A percentile compares a stretch with the other conserved stretches of the same genome.
Conservation (phyloP, 2,888 invertebrate genomes). For the Rhimphoctona megacephalus region DNA sequence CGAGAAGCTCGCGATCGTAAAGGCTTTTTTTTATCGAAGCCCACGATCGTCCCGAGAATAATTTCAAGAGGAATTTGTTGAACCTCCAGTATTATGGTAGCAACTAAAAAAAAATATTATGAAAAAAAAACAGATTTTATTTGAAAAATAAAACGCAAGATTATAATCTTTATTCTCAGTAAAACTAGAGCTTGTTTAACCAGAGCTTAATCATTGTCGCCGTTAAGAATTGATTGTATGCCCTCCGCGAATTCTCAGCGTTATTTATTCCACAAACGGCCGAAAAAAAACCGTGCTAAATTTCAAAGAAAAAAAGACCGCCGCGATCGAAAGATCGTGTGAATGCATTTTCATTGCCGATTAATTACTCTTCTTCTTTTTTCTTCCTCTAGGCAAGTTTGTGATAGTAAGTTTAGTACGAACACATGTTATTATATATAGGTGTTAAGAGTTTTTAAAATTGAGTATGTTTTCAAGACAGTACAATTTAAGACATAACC, state of each 20-base stretch:
- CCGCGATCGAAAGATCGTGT: slow-evolving; percentile 46
- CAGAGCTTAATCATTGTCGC: slow-evolving; percentile 30
- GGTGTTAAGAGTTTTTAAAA: slow-evolving; percentile 57
- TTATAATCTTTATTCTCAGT: slow-evolving; percentile 18
- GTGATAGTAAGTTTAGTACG: slow-evolving; percentile 74
- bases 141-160: slow-evolving; percentile 3
- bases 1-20: slow-evolving; percentile 38
- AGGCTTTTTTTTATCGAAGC: neutral
- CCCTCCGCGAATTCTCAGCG: slow-evolving; percentile 12
- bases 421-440: slow-evolving; percentile 56
- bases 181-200: slow-evolving; percentile 38
- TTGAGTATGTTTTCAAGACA: slow-evolving; percentile 61
- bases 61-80: slow-evolving; percentile 10
- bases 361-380: slow-evolving; percentile 49
- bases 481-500: slow-evolving; percentile 55
- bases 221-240: slow-evolving; percentile 6
- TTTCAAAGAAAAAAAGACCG: slow-evolving; percentile 32
- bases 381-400: slow-evolving; percentile 70
- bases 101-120: slow-evolving; percentile 12
- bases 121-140: slow-evolving; percentile 23
- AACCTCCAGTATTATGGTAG: slow-evolving; percentile 47
- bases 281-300: slow-evolving; percentile 12
- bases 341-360: slow-evolving; percentile 63
- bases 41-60: neutral
- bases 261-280: slow-evolving; percentile 16